phyloP scores from a whole-genome alignment of 64 coral and sea anemone species.

The Dendronephthya gigantea region DNA sequence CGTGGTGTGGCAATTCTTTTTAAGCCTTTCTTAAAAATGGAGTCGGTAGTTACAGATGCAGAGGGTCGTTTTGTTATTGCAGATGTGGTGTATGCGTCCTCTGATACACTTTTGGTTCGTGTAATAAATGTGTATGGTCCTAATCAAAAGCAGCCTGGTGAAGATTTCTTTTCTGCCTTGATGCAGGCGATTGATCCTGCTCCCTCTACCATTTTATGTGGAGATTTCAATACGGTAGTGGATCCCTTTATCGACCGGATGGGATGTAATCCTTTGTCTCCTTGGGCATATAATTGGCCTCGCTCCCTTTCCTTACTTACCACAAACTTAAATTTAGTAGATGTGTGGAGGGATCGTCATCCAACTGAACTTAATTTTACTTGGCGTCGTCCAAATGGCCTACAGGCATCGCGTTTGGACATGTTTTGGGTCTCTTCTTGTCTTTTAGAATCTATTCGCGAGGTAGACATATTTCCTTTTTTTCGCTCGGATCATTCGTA shows the following conservation, averaged over 20 bases:
- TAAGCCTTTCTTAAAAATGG: too few relatives aligned
- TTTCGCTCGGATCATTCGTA: background rate
- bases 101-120: too few relatives aligned
- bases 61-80: too few relatives aligned
- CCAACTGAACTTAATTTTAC: background rate
- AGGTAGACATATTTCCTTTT: background rate
- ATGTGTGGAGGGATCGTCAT: background rate
- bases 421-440: background rate
- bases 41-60: too few relatives aligned
- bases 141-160: too few relatives aligned
- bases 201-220: background rate
- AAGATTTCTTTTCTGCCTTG: background rate
- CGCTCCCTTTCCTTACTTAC: background rate
- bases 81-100: too few relatives aligned
- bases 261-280: background rate
- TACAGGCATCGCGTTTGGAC: background rate
- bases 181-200: background rate
- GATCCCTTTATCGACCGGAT: background rate
- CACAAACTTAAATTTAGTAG: background rate
- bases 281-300: conserved; percentile 3
- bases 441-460: background rate
- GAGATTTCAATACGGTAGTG: background rate
- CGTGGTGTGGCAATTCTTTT: too few relatives aligned
- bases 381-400: background rate
- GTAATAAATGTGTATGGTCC: too few relatives aligned